These are phyloP conservation scores for Pteronura brasiliensis DNA, from an alignment of 2,113 vertebrate genomes.

Conservation along the genomic window DNA sequence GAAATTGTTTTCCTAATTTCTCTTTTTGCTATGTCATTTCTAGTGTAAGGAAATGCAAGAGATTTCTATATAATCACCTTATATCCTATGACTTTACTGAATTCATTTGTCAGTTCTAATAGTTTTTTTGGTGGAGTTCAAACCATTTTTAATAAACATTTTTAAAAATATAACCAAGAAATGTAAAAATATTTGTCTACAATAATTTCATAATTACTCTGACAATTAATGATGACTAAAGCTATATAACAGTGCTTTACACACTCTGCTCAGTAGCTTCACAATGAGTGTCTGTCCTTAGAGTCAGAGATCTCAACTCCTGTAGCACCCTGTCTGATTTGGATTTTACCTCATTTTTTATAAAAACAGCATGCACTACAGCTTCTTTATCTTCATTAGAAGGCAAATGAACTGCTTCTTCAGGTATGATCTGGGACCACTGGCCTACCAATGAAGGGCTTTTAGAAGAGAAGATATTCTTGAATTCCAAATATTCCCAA, in stretches of 20 bases:
- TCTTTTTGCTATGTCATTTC: neutral
- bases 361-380: slow-evolving; percentile 85
- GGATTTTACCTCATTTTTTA: slow-evolving; percentile 89
- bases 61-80: neutral
- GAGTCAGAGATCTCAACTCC: neutral
- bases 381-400: slow-evolving; percentile 90
- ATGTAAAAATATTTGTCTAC: neutral
- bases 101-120: neutral
- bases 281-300: neutral
- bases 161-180: neutral
- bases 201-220: neutral
- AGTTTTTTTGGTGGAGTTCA: neutral
- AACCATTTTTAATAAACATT: neutral
- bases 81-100: neutral
- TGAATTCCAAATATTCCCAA: slow-evolving; percentile 88
- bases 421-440: slow-evolving; percentile 88
- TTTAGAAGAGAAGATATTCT: slow-evolving; percentile 72
- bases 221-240: neutral
- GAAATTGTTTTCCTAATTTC: neutral
- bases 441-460: slow-evolving; percentile 79
- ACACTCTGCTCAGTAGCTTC: neutral
- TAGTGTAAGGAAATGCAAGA: neutral
- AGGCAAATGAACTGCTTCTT: slow-evolving; percentile 84
- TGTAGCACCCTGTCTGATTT: neutral
- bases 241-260: neutral